phyloP scores from a whole-genome alignment of 2,797 vertebrate genomes.

The Enteromius paludinosus region DNA sequence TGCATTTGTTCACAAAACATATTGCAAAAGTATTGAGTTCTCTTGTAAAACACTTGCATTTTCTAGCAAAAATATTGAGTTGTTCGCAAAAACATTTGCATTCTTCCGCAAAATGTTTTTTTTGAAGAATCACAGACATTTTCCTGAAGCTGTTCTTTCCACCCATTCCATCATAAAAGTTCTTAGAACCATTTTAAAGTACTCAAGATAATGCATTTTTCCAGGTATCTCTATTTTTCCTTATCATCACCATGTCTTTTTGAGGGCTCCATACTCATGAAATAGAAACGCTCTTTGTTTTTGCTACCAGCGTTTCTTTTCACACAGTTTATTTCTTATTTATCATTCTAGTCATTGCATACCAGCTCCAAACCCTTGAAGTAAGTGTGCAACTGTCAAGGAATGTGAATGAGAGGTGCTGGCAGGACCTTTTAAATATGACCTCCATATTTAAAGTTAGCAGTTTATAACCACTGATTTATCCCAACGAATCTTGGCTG shows the following conservation, averaged over 20 bases:
- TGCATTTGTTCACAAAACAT: neutral
- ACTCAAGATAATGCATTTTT: neutral
- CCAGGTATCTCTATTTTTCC: neutral
- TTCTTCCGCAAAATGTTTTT: too few species aligned
- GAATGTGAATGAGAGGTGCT: conserved; percentile 1
- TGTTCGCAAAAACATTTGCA: neutral
- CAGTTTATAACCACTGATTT: conserved; percentile 20
- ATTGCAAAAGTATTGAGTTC: neutral
- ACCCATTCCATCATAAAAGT: neutral
- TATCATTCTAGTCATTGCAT: neutral
- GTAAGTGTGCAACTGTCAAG: neutral
- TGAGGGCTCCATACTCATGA: neutral
- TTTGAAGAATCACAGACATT: too few species aligned
- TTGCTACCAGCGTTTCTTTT: neutral
- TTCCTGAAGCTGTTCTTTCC: neutral
- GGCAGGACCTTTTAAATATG: conserved; percentile 13
- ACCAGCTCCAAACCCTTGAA: conserved; percentile 1
- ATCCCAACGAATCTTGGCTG: neutral
- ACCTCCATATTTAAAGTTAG: neutral
- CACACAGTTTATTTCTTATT: neutral
- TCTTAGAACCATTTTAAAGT: neutral
- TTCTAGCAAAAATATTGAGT: too few species aligned
- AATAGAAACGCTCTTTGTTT: neutral
- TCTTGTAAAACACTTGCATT: too few species aligned
- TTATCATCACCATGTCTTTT: neutral